Evolutionary conservation across 2,888 invertebrate species (phyloP).

Genomic region (Pinctada fucata): DNA sequence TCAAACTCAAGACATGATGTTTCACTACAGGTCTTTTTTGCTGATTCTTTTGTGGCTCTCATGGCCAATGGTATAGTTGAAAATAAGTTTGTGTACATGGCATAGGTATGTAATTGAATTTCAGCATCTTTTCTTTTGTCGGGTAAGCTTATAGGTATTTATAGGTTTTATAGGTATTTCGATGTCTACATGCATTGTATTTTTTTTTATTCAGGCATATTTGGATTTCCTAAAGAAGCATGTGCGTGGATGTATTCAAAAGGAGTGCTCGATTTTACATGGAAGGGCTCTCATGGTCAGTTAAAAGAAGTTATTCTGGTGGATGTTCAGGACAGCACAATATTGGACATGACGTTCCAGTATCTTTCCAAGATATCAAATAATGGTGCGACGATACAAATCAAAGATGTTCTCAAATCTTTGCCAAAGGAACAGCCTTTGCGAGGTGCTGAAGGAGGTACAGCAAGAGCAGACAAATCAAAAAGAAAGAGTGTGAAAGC

Average conservation of each 20-base stretch:
- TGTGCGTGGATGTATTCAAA: constrained; percentile 41
- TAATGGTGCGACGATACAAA: not conserved
- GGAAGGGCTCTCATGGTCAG: not conserved
- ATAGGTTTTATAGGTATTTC: too few relatives aligned
- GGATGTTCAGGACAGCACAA: not conserved
- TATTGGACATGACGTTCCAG: not conserved
- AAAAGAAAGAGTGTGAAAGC: not conserved
- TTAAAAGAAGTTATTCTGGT: not conserved
- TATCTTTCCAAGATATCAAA: not conserved
- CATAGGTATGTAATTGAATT: too few relatives aligned
- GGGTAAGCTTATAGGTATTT: too few relatives aligned
- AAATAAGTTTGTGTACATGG: too few relatives aligned
- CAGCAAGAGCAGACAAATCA: not conserved
- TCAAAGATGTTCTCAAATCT: not conserved
- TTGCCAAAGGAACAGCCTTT: not conserved
- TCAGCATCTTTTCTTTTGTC: too few relatives aligned
- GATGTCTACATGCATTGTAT: too few relatives aligned
- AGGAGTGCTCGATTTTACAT: constrained; percentile 6
- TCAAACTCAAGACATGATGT: too few relatives aligned
- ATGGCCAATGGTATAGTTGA: too few relatives aligned
- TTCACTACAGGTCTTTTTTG: too few relatives aligned
- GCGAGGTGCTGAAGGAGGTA: too few relatives aligned
- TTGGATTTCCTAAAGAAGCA: constrained; percentile 49
- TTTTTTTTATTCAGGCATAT: constrained; percentile 49
- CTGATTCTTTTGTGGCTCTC: too few relatives aligned